Percentiles rank a stretch among this genome's conserved stretches.
Evolutionary conservation across 2,113 vertebrate species (phyloP).

Genomic region (Vulpes lagopus): DNA sequence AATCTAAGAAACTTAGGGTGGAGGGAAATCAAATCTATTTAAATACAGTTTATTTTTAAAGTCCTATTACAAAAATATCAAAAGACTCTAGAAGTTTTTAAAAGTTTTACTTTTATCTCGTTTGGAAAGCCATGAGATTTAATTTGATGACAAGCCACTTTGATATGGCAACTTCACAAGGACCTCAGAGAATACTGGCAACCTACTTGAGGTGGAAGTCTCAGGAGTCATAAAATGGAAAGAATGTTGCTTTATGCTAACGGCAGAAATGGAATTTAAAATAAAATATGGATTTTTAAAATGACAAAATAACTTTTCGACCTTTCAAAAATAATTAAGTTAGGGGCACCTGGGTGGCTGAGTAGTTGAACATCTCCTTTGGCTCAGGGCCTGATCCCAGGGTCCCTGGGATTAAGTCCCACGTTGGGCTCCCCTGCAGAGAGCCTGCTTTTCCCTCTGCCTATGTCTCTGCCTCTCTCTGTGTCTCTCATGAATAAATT

Average conservation of each 20-base stretch:
- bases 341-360: background rate
- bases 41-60: conserved; percentile 44
- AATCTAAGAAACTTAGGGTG: background rate
- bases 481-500: no score
- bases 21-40: background rate
- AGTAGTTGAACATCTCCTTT: background rate
- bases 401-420: background rate
- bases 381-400: background rate
- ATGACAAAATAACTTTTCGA: background rate
- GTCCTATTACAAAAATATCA: background rate
- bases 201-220: background rate
- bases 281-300: background rate
- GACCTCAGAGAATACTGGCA: background rate
- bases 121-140: background rate
- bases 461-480: no score
- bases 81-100: background rate
- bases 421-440: no score
- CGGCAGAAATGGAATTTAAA: background rate
- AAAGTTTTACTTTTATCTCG: background rate
- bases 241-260: background rate
- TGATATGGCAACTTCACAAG: conserved; percentile 32
- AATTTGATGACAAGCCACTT: conserved; percentile 7
- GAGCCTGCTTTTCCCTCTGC: no score
- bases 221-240: background rate
- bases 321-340: background rate